Conservation (phyloP, 2,888 invertebrate species). For the Chrysina gloriosa region DNA sequence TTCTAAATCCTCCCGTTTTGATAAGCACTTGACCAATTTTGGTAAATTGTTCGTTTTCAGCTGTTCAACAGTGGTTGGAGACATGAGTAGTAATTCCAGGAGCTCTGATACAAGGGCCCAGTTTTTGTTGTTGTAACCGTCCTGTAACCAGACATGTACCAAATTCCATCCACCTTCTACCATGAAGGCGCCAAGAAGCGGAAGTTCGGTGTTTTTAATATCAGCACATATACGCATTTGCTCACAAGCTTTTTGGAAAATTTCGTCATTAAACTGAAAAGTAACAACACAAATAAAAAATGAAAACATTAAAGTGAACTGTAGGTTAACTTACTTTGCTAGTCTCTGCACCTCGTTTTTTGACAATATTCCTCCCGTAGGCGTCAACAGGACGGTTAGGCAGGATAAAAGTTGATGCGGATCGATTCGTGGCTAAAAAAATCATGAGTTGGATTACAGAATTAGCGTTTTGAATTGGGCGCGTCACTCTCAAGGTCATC, state of each 20-base stretch:
- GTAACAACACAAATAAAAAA: conserved; percentile 55
- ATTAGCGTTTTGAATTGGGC: conserved; percentile 6
- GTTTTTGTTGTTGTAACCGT: conserved; percentile 85
- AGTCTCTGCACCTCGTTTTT: conserved; percentile 88
- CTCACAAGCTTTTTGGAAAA: conserved; percentile 95
- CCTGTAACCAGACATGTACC: conserved; percentile 90
- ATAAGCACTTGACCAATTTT: conserved; percentile 88
- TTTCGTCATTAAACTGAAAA: conserved; percentile 90
- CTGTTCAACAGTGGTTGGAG: conserved; percentile 91
- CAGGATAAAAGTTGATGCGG: conserved; percentile 90
- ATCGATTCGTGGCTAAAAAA: conserved; percentile 89
- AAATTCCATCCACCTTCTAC: conserved; percentile 92
- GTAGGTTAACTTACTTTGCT: conserved; percentile 75
- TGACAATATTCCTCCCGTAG: conserved; percentile 89
- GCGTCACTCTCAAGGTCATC: conserved; percentile 24
- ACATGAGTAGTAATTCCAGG: conserved; percentile 82
- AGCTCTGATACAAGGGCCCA: conserved; percentile 90
- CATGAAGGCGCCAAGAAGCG: conserved; percentile 89
- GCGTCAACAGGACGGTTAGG: conserved; percentile 85
- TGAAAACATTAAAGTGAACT: neutral
- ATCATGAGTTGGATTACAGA: conserved; percentile 56
- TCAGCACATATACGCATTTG: conserved; percentile 94
- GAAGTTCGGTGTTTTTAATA: conserved; percentile 88
- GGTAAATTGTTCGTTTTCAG: conserved; percentile 93
- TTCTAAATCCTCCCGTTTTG: conserved; percentile 83